phyloP scores from a whole-genome alignment of 2,113 vertebrate genomes.

The Neodon shergylaensis region DNA sequence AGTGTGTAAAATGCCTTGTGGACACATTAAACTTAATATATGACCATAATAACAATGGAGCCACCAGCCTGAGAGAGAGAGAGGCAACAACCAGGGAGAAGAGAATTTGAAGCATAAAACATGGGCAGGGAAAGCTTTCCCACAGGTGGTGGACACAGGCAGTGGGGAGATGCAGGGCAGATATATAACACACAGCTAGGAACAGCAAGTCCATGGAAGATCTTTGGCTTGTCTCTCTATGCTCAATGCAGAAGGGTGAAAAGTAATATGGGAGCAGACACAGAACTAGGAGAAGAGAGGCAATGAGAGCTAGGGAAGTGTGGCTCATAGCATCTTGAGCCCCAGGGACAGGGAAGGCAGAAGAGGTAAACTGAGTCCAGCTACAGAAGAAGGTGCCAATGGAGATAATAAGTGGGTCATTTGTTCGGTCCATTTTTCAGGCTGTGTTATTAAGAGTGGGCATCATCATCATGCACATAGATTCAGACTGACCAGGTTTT shows the following conservation, averaged over 20 bases:
- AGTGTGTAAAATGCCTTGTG: slow-evolving; percentile 77
- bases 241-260: not conserved
- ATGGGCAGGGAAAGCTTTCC: slow-evolving; percentile 32
- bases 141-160: not conserved
- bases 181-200: not conserved
- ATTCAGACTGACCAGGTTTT: not conserved
- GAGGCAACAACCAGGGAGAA: slow-evolving; percentile 64
- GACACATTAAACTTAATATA: slow-evolving; percentile 80
- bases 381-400: not conserved
- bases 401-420: not conserved
- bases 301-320: not conserved
- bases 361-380: not conserved
- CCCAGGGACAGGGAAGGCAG: too few relatives aligned
- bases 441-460: not conserved
- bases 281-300: not conserved
- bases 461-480: not conserved
- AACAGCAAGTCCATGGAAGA: not conserved
- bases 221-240: not conserved
- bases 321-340: not conserved
- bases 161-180: not conserved
- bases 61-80: slow-evolving; percentile 42
- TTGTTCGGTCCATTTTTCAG: not conserved
- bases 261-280: not conserved
- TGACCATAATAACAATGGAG: slow-evolving; percentile 74
- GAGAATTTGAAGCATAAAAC: slow-evolving; percentile 74